These are phyloP conservation scores for Drosophila azteca DNA, from an alignment of 1,140 invertebrate genomes.

Conservation along the genomic window DNA sequence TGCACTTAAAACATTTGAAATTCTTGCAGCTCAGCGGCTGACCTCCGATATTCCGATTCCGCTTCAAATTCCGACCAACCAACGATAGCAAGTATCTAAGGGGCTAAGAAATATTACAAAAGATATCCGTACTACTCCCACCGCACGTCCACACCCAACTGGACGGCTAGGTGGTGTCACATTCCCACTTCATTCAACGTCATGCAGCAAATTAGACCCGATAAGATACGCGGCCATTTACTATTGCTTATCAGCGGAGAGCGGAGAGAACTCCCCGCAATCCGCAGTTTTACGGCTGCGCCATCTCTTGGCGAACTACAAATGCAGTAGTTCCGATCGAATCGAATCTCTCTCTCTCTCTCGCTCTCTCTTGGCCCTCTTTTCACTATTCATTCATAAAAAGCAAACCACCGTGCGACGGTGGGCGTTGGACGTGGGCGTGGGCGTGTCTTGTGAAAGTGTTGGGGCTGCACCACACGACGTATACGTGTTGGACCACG, in stretches of 20 bases:
- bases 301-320: conserved; percentile 39
- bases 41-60: conserved; percentile 14
- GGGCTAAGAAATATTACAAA: background rate
- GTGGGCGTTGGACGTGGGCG: conserved; percentile 33
- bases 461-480: conserved; percentile 36
- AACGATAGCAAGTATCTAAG: background rate
- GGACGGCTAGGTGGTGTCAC: conserved; percentile 29
- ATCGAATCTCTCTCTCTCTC: background rate
- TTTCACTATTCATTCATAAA: conserved; percentile 73
- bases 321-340: background rate
- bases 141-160: conserved; percentile 51
- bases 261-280: conserved; percentile 2
- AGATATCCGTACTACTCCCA: conserved; percentile 12
- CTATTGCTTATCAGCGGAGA: conserved; percentile 53
- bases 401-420: background rate
- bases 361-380: background rate
- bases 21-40: conserved; percentile 26
- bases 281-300: conserved; percentile 13
- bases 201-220: conserved; percentile 56
- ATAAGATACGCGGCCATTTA: conserved; percentile 68
- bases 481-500: conserved; percentile 54
- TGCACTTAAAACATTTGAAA: conserved; percentile 52
- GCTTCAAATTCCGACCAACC: background rate
- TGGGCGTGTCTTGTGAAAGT: conserved; percentile 64
- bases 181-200: conserved; percentile 53